Conservation (phyloP, 37 sponge, comb jelly and placozoan genomes). For the Halichondria panicea region DNA sequence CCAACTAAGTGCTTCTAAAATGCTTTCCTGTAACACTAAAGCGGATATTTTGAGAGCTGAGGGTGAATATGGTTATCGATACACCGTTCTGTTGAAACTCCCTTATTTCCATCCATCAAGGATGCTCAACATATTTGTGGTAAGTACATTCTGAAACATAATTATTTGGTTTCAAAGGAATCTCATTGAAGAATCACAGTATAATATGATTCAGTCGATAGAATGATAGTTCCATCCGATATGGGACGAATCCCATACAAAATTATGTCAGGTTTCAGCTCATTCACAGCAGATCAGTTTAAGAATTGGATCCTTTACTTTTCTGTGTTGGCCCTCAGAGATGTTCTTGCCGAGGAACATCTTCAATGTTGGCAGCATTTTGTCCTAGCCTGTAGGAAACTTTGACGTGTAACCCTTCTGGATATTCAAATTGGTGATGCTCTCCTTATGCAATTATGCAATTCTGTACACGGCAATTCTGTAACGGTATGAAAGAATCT, state of each 20-base stretch:
- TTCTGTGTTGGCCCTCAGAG: conserved; percentile 24
- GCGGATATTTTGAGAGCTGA: not conserved
- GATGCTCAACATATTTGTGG: conserved; percentile 9
- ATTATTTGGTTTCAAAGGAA: not conserved
- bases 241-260: conserved; percentile 58
- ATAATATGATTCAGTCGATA: not conserved
- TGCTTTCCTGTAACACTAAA: not conserved
- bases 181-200: not conserved
- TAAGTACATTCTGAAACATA: not conserved
- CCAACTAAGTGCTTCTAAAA: no score
- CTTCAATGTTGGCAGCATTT: conserved; percentile 52
- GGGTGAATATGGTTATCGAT: conserved; percentile 2
- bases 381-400: conserved; percentile 63
- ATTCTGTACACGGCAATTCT: no score
- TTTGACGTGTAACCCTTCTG: no score
- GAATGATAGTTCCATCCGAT: conserved; percentile 33
- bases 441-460: no score
- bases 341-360: conserved; percentile 32
- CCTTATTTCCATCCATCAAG: conserved; percentile 34
- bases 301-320: conserved; percentile 54
- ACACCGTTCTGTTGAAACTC: conserved; percentile 21
- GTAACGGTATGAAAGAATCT: no score
- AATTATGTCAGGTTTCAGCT: conserved; percentile 17
- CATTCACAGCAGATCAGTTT: conserved; percentile 63
- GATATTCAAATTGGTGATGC: no score